Conservation (phyloP, 2,888 invertebrate genomes). For the Sussaba pulchella region DNA sequence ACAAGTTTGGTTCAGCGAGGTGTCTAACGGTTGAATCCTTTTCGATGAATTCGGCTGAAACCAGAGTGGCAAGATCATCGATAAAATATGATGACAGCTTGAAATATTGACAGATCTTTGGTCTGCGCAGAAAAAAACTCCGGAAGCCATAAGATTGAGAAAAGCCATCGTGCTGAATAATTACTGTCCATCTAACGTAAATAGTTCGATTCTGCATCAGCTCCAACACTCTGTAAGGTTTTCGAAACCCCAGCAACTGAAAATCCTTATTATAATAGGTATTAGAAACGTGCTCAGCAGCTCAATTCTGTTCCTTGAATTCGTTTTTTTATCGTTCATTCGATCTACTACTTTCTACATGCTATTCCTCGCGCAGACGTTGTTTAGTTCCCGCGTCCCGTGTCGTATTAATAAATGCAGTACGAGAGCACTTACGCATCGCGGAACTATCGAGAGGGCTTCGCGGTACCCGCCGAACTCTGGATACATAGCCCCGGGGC, state of each 20-base stretch:
- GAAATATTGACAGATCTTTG: not conserved
- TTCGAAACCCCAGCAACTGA: not conserved
- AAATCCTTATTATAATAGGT: not conserved
- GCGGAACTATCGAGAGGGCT: conserved; percentile 57
- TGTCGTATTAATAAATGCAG: conserved; percentile 35
- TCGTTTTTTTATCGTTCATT: not conserved
- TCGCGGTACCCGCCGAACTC: conserved; percentile 68
- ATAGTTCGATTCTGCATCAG: too few relatives aligned
- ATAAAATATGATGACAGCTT: not conserved
- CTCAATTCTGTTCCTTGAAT: not conserved
- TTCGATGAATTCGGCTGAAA: not conserved
- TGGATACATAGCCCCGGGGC: conserved; percentile 68
- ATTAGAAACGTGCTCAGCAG: not conserved
- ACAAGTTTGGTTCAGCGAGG: not conserved
- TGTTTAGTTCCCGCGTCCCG: not conserved
- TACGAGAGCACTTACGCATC: conserved; percentile 56
- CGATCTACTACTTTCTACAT: not conserved
- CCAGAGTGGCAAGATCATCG: too few relatives aligned
- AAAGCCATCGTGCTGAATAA: too few relatives aligned
- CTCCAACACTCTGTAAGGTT: not conserved
- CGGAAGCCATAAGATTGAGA: too few relatives aligned
- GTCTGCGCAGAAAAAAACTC: too few relatives aligned
- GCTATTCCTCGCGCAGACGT: not conserved
- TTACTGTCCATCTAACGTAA: too few relatives aligned
- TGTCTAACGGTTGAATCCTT: not conserved